Evolutionary conservation across 64 coral and sea anemone genomes (phyloP), one percentile per base, ranked within the genome.

Genomic region (Anthopleura sola): DNA sequence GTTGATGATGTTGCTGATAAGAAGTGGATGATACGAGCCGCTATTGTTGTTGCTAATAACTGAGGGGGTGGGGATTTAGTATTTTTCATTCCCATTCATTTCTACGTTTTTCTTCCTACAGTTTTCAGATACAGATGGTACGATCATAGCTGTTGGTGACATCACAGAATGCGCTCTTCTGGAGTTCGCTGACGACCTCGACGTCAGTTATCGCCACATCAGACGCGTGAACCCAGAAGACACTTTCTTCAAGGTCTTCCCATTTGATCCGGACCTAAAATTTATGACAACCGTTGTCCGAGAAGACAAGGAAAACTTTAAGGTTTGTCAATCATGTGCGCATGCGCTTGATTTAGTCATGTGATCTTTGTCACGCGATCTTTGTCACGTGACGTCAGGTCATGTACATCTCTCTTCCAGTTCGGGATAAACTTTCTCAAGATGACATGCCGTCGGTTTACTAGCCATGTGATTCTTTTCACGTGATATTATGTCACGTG

Each of bases 81-180:
- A n/a, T n/a, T n/a, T n/a, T n/a, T n/a, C n/a, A n/a, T n/a, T n/a
- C n/a, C n/a, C n/a, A n/a, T n/a, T n/a, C n/a, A n/a, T n/a, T n/a
- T n/a, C n/a, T n/a, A n/a, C 50, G 6, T 53, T 14, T 17, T 13
- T 53, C 14, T 13, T 14, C 50, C 50, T 12, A 12, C 66, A 71
- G 66, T 71, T 71, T 71, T 71, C 66, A 71, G n/a, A 71, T 28
- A 31, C 28, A 32, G 66, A 71, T 15, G 66, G 66, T 14, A 71
- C 66, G 12, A 71, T 71, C 14, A 71, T 71, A 47, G 38, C 44
- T 49, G 62, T 50, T 47, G 89, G 89, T 51, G 89, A 91, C 62
- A 80, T 77, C 57, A 91, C 89, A 36, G 89, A 91, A 44, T 86
- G 89, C 76, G 89, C 89, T 37, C 89, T 91, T 9, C 83, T 91